Conservation (phyloP, 2,113 vertebrate species). For the Phoxinus phoxinus region DNA sequence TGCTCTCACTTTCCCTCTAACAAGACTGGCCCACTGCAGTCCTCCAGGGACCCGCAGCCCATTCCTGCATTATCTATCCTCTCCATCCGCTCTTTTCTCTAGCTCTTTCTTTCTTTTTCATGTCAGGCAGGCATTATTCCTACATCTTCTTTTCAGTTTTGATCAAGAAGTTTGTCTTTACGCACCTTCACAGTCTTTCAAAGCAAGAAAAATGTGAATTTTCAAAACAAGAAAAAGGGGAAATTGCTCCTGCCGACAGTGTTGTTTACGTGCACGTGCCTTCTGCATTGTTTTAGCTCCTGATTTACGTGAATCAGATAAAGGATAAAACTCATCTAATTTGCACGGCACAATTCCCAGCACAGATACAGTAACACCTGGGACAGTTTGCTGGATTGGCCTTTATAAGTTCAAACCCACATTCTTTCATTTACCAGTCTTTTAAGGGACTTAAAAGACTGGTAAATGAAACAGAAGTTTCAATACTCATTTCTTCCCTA, state of each 20-base stretch:
- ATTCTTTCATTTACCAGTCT: neutral
- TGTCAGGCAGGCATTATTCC: conserved; percentile 21
- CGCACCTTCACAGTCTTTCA: neutral
- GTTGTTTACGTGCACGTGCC: neutral
- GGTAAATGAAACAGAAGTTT: no score
- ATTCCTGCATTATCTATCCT: conserved; percentile 10
- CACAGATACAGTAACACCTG: neutral
- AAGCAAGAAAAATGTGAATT: neutral
- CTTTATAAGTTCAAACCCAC: neutral
- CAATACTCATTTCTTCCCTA: no score
- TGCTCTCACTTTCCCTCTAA: conserved; percentile 41
- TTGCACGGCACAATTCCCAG: no score
- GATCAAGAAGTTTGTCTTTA: conserved; percentile 14
- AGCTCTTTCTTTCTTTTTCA: conserved; percentile 12
- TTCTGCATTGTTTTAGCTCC: neutral
- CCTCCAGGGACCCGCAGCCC: conserved; percentile 21
- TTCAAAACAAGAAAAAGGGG: neutral
- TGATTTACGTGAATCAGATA: neutral
- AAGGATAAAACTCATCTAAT: no score
- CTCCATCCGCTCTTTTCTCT: conserved; percentile 8
- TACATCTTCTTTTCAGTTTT: neutral
- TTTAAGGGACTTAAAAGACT: no score
- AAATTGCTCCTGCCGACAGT: neutral
- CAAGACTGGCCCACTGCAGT: conserved; percentile 7
- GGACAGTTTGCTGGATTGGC: neutral